These are phyloP conservation scores for Terebella lapidaria DNA, from an alignment of 2,888 invertebrate genomes.

Conservation along the genomic window DNA sequence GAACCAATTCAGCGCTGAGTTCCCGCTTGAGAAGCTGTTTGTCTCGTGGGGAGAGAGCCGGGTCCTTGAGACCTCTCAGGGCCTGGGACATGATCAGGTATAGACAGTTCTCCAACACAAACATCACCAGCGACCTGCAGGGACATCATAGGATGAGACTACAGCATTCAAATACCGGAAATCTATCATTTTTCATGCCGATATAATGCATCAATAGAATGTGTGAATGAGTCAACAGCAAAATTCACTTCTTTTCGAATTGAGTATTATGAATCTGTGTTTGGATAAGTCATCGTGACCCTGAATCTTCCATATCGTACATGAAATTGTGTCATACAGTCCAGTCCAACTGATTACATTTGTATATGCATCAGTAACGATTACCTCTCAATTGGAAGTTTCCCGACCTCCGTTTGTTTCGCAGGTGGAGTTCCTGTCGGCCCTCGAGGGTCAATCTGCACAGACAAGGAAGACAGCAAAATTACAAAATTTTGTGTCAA, in stretches of 20 bases:
- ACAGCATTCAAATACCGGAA: background rate
- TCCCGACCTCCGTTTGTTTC: background rate
- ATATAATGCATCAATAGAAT: too few relatives aligned
- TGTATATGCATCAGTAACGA: too few relatives aligned
- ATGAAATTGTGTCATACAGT: too few relatives aligned
- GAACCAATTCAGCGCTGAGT: conserved; percentile 52
- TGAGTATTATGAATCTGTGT: too few relatives aligned
- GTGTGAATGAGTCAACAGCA: too few relatives aligned
- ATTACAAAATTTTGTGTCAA: background rate
- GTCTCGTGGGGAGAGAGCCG: conserved; percentile 39
- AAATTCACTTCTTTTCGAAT: too few relatives aligned
- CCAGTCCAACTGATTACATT: too few relatives aligned
- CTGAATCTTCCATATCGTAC: too few relatives aligned
- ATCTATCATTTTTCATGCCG: too few relatives aligned
- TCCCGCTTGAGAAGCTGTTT: conserved; percentile 53
- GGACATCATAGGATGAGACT: conserved; percentile 2
- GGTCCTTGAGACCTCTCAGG: conserved; percentile 47
- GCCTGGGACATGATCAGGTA: conserved; percentile 50
- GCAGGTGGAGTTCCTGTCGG: background rate
- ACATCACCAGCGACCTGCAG: conserved; percentile 37
- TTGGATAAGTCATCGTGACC: too few relatives aligned
- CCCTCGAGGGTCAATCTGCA: background rate
- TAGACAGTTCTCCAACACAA: conserved; percentile 48
- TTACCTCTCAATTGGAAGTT: conserved; percentile 7
- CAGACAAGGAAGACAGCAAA: background rate